Evolutionary conservation across 2,797 vertebrate species (phyloP).

Genomic region (Gobio occitaniae): DNA sequence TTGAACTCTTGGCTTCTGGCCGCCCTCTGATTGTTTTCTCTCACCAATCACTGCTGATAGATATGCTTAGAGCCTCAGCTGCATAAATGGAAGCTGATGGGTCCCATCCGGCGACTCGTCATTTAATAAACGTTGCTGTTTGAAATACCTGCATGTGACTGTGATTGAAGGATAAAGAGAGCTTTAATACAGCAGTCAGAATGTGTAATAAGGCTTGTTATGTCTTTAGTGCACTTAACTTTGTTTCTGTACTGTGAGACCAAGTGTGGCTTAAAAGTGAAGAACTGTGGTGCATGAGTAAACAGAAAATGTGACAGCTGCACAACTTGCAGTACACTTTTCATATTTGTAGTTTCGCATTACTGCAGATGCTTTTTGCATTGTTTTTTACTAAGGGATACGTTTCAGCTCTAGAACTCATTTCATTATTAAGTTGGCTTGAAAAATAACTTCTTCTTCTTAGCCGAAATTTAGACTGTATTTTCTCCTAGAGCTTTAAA

Average conservation of each 20-base stretch:
- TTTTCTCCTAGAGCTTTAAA: too few relatives aligned
- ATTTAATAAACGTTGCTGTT: slow-evolving; percentile 66
- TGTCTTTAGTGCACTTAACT: slow-evolving; percentile 42
- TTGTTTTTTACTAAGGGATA: neutral
- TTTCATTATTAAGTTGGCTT: neutral
- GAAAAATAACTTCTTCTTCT: too few relatives aligned
- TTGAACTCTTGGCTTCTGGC: slow-evolving; percentile 63
- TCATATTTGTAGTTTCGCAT: neutral
- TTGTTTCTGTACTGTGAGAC: slow-evolving; percentile 36
- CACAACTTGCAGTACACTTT: neutral
- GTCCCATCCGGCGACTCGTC: slow-evolving; percentile 63
- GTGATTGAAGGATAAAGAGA: slow-evolving; percentile 48
- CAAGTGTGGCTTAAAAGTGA: slow-evolving; percentile 21
- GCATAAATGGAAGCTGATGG: slow-evolving; percentile 71
- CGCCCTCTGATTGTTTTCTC: slow-evolving; percentile 65
- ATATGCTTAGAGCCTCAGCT: slow-evolving; percentile 60
- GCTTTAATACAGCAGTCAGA: slow-evolving; percentile 43
- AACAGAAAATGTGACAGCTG: slow-evolving; percentile 1
- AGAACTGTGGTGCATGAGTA: neutral
- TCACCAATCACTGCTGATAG: slow-evolving; percentile 65
- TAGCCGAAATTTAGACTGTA: too few relatives aligned
- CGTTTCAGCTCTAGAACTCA: neutral
- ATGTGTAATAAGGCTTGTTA: slow-evolving; percentile 56
- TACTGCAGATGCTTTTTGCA: neutral
- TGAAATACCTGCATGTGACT: slow-evolving; percentile 68